A percentile compares a stretch with the other conserved stretches of the same genome.
Evolutionary conservation across 2,797 vertebrate genomes (phyloP).

Genomic region (Lates japonicus): DNA sequence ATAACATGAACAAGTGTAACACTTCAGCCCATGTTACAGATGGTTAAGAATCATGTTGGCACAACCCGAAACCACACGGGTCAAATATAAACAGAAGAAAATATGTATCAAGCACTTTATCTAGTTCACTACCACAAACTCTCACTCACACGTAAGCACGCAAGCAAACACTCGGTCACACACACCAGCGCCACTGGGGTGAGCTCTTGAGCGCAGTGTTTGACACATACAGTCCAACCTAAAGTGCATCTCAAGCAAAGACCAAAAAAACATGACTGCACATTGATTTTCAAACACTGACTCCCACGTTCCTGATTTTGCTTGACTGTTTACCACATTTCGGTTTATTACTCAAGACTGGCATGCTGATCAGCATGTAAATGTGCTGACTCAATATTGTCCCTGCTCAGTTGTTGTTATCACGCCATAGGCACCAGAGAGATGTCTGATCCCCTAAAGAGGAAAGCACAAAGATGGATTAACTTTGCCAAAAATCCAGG

Average conservation of each 20-base stretch:
- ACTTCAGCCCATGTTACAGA: neutral
- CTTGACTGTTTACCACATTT: conserved; percentile 45
- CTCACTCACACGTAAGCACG: neutral
- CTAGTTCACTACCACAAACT: neutral
- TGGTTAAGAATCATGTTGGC: neutral
- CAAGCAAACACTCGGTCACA: neutral
- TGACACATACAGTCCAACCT: neutral
- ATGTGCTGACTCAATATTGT: conserved; percentile 68
- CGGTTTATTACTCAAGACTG: conserved; percentile 62
- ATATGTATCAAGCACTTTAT: neutral
- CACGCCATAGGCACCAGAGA: conserved; percentile 46
- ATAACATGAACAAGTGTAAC: conserved; percentile 5
- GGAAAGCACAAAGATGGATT: conserved; percentile 61
- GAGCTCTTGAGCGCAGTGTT: conserved; percentile 16
- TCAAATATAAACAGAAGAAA: conserved; percentile 26
- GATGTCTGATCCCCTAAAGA: conserved; percentile 48
- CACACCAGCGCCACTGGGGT: neutral
- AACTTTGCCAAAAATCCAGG: conserved; percentile 54
- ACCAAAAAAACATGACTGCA: conserved; percentile 17
- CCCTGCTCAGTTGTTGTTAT: conserved; percentile 40
- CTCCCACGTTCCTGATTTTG: conserved; percentile 64
- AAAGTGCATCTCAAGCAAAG: conserved; percentile 21
- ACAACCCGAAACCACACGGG: neutral
- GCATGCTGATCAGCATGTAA: conserved; percentile 61
- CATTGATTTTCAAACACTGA: conserved; percentile 12